These are phyloP conservation scores for Scarus forsteni DNA, from an alignment of 2,797 vertebrate genomes.

Conservation along the genomic window DNA sequence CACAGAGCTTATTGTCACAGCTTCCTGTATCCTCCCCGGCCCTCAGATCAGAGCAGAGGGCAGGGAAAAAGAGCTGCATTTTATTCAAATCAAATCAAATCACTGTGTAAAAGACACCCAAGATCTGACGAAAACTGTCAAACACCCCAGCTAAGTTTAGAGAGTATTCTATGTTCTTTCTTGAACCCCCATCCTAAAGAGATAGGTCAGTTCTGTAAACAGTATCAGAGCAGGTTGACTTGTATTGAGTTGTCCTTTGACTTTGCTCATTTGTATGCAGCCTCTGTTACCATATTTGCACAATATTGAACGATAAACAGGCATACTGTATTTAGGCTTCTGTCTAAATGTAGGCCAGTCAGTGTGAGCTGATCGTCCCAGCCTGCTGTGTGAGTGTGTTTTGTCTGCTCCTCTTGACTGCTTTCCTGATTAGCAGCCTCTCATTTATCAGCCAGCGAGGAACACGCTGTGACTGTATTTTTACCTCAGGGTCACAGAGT, in stretches of 20 bases:
- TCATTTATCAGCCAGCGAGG: conserved; percentile 24
- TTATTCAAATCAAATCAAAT: too few relatives aligned
- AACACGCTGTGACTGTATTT: conserved; percentile 29
- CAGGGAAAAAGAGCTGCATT: too few relatives aligned
- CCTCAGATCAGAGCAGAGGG: too few relatives aligned
- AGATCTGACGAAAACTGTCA: too few relatives aligned
- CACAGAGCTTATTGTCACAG: too few relatives aligned
- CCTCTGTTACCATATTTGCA: not conserved
- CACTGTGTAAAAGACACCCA: too few relatives aligned
- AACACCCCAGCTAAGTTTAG: too few relatives aligned
- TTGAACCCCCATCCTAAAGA: too few relatives aligned
- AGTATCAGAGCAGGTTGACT: too few relatives aligned
- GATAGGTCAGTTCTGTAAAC: too few relatives aligned
- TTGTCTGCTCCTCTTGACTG: conserved; percentile 10
- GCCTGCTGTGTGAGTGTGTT: conserved; percentile 12
- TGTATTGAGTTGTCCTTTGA: not conserved
- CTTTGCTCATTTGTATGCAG: not conserved
- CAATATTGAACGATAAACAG: not conserved
- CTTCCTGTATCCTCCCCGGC: too few relatives aligned
- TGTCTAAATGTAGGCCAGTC: conserved; percentile 1
- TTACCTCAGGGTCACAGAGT: conserved; percentile 35
- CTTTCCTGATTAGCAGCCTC: conserved; percentile 19
- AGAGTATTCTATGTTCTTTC: too few relatives aligned
- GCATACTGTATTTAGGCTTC: not conserved
- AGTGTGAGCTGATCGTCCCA: not conserved